A percentile compares a stretch with the other conserved stretches of the same genome.
These are phyloP conservation scores for Phataginus tricuspis DNA, from an alignment of 2,797 vertebrate genomes.

Conservation along the genomic window DNA sequence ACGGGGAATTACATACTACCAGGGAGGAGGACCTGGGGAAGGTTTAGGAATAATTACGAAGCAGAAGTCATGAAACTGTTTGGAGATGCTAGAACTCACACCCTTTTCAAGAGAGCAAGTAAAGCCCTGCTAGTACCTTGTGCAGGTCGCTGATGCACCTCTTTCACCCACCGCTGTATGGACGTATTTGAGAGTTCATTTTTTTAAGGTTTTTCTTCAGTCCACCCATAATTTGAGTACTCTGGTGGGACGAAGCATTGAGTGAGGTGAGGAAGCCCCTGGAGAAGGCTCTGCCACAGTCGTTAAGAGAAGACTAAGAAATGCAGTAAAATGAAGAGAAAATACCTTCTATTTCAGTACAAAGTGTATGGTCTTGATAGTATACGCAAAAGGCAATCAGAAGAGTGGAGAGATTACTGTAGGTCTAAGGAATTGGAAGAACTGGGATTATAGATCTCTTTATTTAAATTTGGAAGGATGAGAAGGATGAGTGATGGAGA, in stretches of 20 bases:
- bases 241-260: not conserved
- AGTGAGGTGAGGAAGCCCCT: not conserved
- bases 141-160: not conserved
- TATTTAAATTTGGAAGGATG: not conserved
- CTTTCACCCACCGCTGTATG: fast-evolving
- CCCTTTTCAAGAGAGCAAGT: not conserved
- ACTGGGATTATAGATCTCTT: not conserved
- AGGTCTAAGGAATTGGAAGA: not conserved
- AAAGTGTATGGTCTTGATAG: not conserved
- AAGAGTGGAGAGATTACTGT: not conserved
- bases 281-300: not conserved
- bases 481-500: not conserved
- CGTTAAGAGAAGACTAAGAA: not conserved
- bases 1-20: not conserved
- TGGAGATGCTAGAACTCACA: not conserved
- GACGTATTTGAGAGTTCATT: not conserved
- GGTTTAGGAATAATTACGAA: not conserved
- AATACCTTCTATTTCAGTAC: not conserved
- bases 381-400: not conserved
- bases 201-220: not conserved
- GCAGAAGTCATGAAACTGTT: not conserved
- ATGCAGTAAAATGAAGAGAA: not conserved
- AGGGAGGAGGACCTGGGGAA: fast-evolving
- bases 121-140: not conserved
- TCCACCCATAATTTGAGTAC: not conserved